Evolutionary conservation across 2,113 vertebrate species (phyloP), one percentile per base, ranked within the genome.

Genomic region (Lepidothrix coronata): DNA sequence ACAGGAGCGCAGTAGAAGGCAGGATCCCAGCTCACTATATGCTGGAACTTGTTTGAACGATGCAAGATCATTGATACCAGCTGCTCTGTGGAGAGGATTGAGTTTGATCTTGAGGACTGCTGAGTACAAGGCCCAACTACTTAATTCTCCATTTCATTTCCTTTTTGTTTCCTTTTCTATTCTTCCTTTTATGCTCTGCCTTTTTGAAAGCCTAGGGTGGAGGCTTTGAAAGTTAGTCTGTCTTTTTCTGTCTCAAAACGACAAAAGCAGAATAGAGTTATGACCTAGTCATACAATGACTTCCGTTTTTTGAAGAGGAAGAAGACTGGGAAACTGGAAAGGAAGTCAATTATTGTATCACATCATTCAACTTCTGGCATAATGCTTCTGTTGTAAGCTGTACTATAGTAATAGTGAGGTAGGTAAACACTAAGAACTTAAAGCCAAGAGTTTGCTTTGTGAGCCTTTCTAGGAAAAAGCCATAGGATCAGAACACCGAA

Each of bases 91-190:
- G 48, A 79, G 48, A 76, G 11, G 54, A 82, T 66, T 35, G 46
- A 77, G 74, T 83, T 84, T 91, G 82, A 57, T 95, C 73, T 75
- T 76, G 44, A 79, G 54, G 74, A 81, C 74, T 86, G 61, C 71
- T 68, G 70, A 66, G 76, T 73, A 66, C 62, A 57, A 41, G 67
- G 31, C 81, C 77, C 84, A 91, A 77, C 85, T 73, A 83, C 75
- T 88, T 91, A 82, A 91, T 90, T 95, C 65, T 93, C 70, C 44
- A 49, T 87, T 95, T 91, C 62, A 72, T 93, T 95, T 91, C 49
- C 63, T 80, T 92, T 92, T 91, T 80, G 51, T 85, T 96, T 96
- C 88, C 46, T 87, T 93, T 95, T 79, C 65, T 82, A 51, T 91
- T 88, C 59, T 94, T 88, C 58, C 78, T 92, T 92, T 86, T 68